Percentiles rank a stretch among this genome's conserved stretches.
Conservation (phyloP, 1,140 invertebrate genomes). For the Triops cancriformis region DNA sequence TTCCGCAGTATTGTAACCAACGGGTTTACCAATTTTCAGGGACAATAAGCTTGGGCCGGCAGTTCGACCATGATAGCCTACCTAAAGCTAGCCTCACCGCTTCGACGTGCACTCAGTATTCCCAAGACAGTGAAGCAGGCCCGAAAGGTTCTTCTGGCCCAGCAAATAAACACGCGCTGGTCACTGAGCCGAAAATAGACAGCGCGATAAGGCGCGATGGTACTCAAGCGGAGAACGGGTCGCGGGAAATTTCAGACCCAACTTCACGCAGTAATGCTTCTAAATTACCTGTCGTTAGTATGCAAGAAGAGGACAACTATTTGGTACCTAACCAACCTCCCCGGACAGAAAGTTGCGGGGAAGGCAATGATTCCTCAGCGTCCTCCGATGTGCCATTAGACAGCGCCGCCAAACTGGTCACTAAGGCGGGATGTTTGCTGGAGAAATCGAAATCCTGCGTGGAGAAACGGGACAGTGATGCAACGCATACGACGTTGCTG, state of each 20-base stretch:
- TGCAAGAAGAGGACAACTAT: background rate
- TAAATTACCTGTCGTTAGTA: background rate
- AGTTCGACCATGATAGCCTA: background rate
- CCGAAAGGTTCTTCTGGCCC: background rate
- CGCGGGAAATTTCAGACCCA: background rate
- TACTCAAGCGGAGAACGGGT: background rate
- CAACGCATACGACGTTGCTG: background rate
- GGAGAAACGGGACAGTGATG: background rate
- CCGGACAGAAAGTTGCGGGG: background rate
- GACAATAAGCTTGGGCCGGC: background rate
- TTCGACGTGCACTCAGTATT: background rate
- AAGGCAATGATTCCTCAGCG: background rate
- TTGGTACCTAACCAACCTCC: background rate
- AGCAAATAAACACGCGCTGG: background rate
- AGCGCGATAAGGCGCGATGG: background rate
- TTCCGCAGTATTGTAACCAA: background rate
- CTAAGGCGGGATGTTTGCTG: background rate
- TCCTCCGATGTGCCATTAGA: background rate
- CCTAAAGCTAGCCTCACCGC: background rate
- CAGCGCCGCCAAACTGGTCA: background rate
- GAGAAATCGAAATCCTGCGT: background rate
- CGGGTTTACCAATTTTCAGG: background rate
- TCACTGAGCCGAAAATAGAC: constrained; percentile 5
- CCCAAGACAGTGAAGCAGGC: background rate
- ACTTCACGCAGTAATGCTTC: background rate